Percentiles rank a stretch among this genome's conserved stretches.
These are phyloP conservation scores for Catharus bicknelli DNA, from an alignment of 2,113 vertebrate genomes.

Conservation along the genomic window DNA sequence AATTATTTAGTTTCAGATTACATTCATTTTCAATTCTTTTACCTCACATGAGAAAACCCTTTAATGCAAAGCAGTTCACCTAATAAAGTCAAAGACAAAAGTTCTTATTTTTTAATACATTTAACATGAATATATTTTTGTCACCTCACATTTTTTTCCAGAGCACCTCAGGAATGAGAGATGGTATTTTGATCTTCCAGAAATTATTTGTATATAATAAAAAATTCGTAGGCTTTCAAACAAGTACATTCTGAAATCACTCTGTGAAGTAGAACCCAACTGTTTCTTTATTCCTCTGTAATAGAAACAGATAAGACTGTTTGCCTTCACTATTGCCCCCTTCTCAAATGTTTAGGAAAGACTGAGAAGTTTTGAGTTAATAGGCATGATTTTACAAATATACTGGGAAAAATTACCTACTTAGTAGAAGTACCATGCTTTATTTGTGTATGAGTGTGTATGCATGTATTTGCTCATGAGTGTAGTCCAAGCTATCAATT, in stretches of 20 bases:
- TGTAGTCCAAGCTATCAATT: background rate
- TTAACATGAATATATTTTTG: background rate
- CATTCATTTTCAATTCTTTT: constrained; percentile 44
- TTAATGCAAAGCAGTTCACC: constrained; percentile 49
- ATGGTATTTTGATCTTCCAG: background rate
- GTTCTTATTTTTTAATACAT: background rate
- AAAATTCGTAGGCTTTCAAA: background rate
- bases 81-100: constrained; percentile 38
- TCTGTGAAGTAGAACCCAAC: constrained; percentile 6
- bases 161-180: background rate
- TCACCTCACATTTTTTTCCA: background rate
- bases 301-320: constrained; percentile 1
- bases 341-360: background rate
- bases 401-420: background rate
- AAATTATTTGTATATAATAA: constrained; percentile 13
- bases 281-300: background rate
- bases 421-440: background rate
- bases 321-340: background rate
- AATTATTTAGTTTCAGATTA: constrained; percentile 71
- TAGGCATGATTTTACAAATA: background rate
- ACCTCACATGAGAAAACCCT: constrained; percentile 47
- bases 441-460: background rate
- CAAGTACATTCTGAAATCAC: background rate
- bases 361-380: background rate
- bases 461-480: background rate